Evolutionary conservation across 1,140 invertebrate genomes (phyloP).

Genomic region (Pseudomyrmex sp.): DNA sequence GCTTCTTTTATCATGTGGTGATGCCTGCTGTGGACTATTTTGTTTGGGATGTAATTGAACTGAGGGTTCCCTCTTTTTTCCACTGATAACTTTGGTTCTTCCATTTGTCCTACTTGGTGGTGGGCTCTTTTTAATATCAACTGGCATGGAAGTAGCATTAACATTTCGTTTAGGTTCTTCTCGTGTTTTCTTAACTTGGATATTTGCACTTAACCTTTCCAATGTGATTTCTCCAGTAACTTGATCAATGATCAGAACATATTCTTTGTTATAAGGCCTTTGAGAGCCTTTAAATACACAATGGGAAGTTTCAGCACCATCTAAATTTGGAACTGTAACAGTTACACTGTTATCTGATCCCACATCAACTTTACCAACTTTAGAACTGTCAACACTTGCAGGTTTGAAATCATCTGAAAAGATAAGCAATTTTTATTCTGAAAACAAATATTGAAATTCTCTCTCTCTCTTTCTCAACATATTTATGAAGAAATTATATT

Average conservation of each 20-base stretch:
- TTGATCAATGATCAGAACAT: conserved; percentile 97
- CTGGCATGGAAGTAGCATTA: conserved; percentile 79
- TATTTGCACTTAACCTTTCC: conserved; percentile 95
- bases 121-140: conserved; percentile 81
- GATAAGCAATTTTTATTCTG: not conserved
- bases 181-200: conserved; percentile 97
- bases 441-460: not conserved
- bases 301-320: conserved; percentile 94
- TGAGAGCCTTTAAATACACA: conserved; percentile 98
- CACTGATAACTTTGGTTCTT: conserved; percentile 88
- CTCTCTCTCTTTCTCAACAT: not conserved
- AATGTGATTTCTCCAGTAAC: conserved; percentile 96
- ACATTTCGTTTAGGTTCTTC: conserved; percentile 76
- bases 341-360: conserved; percentile 95
- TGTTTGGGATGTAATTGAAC: conserved; percentile 84
- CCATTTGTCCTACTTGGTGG: conserved; percentile 87
- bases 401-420: conserved; percentile 98
- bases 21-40: conserved; percentile 83
- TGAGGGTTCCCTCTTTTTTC: conserved; percentile 85
- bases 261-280: conserved; percentile 95
- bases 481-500: no score
- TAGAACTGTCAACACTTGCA: conserved; percentile 96
- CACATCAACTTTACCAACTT: conserved; percentile 95
- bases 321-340: conserved; percentile 96
- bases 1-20: conserved; percentile 85